Conservation (phyloP, 2,888 invertebrate genomes). For the Pardosa pseudoannulata region DNA sequence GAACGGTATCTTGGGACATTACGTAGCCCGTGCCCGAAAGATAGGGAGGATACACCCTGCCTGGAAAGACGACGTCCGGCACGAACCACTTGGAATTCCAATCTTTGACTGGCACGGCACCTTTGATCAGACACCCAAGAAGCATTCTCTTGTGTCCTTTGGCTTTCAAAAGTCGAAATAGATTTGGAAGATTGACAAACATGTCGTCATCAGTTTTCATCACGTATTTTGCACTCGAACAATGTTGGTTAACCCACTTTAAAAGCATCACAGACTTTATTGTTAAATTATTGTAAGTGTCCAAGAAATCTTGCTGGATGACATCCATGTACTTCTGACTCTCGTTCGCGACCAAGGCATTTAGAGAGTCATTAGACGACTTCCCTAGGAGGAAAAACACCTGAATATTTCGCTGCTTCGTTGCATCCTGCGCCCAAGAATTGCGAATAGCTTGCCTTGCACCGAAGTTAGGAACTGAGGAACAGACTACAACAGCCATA, state of each 20-base stretch:
- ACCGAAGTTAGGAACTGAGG: conserved; percentile 66
- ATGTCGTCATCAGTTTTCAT: conserved; percentile 74
- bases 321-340: conserved; percentile 85
- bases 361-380: conserved; percentile 81
- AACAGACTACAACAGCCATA: conserved; percentile 66
- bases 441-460: conserved; percentile 66
- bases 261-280: conserved; percentile 90
- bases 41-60: conserved; percentile 74
- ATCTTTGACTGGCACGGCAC: conserved; percentile 73
- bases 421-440: conserved; percentile 60
- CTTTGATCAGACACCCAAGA: conserved; percentile 74
- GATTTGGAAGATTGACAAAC: conserved; percentile 72
- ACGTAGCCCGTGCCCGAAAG: conserved; percentile 75
- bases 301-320: conserved; percentile 88
- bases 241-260: conserved; percentile 83
- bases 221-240: conserved; percentile 46
- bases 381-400: conserved; percentile 82
- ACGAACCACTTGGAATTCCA: conserved; percentile 74
- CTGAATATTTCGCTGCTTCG: conserved; percentile 73
- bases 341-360: conserved; percentile 84
- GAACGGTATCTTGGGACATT: conserved; percentile 66
- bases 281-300: conserved; percentile 91
- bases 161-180: conserved; percentile 51
- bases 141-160: conserved; percentile 55
- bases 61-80: conserved; percentile 71